These are phyloP conservation scores for Psilopogon haemacephalus DNA, from an alignment of 2,113 vertebrate species.

Conservation along the genomic window DNA sequence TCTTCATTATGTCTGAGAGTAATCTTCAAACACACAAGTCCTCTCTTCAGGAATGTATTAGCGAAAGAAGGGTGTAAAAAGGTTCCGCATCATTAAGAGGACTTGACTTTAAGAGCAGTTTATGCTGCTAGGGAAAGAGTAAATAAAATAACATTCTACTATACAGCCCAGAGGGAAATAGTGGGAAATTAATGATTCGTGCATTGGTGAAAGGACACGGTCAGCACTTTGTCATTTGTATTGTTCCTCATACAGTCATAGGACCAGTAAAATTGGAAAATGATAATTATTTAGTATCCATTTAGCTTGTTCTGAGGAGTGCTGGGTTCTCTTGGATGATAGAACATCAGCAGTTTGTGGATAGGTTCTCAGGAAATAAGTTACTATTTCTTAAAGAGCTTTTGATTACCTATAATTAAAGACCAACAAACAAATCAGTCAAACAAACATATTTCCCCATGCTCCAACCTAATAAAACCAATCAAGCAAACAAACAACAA, in stretches of 20 bases:
- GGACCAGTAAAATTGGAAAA: neutral
- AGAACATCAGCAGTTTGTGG: neutral
- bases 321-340: neutral
- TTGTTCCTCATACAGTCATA: neutral
- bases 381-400: neutral
- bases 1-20: conserved; percentile 38
- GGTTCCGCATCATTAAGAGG: neutral
- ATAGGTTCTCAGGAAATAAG: neutral
- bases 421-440: neutral
- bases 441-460: neutral
- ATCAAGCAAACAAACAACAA: no score
- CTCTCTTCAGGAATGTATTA: conserved; percentile 16
- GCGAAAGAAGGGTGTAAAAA: neutral
- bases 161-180: neutral
- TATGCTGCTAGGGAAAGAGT: neutral
- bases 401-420: neutral
- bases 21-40: conserved; percentile 25
- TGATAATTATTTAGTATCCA: neutral
- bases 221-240: neutral
- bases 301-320: neutral
- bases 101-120: neutral
- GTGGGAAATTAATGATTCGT: neutral
- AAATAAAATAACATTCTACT: neutral
- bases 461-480: neutral
- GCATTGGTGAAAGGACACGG: neutral